Evolutionary conservation across 1,140 invertebrate genomes (phyloP), one percentile per base, ranked within the genome.

Genomic region (Hyles vespertilio): DNA sequence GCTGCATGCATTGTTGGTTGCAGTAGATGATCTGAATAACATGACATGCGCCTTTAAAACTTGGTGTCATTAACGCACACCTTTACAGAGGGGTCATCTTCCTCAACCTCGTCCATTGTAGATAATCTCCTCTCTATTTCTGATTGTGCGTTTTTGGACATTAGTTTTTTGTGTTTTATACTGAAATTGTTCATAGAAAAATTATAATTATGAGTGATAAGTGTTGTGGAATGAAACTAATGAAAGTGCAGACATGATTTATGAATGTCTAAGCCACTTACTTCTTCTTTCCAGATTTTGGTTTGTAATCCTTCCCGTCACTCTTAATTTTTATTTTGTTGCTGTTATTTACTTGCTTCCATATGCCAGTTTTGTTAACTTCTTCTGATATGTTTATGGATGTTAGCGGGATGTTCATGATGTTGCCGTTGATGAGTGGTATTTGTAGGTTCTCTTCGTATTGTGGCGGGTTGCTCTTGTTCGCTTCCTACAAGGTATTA

Each of bases 371-470:
- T 81, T 97, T 96, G 77, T 97, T 96, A 12, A 98, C 94, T 86
- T 98, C 97, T 84, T 98, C 96, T 12, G 95, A 95, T 75, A 98
- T 97, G 89, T 98, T 98, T 65, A 98, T 96, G 10, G 94, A 94
- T 40, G 94, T 91, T 61, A 97, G 83, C 3, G 96, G 96, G 71
- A 97, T 97, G 82, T 97, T 97, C 93, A 98, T 96, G 50, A 97
- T 94, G 79, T 96, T 97, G 32, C 97, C 97, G 89, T 97, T 97
- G 3, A 95, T 94, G 70, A 98, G 88, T 5, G 96, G 95, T 70
- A 97, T 97, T 80, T 96, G 94, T 55, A 97, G 88, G 81, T 97
- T 96, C 63, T 92, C 92, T 73, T 91, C 76, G 78, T 90, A 84
- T 46, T 84, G 73, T 49, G 88, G 89, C 36, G 84, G 89, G 63